Conservation (phyloP, 1,140 invertebrate genomes). For the Pseudomyrmex flavicornis region DNA sequence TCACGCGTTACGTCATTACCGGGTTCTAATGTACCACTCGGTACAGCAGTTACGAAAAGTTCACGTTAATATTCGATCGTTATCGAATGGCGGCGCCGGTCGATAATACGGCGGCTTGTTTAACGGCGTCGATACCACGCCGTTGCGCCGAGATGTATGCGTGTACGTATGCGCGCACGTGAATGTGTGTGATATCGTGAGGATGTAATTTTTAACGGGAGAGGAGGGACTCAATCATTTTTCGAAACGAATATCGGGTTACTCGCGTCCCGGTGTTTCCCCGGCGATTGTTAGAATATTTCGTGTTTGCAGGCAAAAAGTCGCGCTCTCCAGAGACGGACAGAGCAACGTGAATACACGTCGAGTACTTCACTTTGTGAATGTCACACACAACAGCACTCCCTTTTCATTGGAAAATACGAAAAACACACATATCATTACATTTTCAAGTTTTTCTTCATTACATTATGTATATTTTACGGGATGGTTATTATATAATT, state of each 20-base stretch:
- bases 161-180: too few species aligned
- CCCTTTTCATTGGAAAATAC: background rate
- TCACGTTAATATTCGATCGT: constrained; percentile 37
- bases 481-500: too few species aligned
- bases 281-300: constrained; percentile 50
- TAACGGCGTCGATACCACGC: constrained; percentile 25
- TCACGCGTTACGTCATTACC: background rate
- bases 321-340: constrained; percentile 29
- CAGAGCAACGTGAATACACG: background rate
- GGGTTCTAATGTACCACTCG: background rate
- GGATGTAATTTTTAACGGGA: constrained; percentile 50
- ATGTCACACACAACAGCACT: background rate
- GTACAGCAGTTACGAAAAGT: background rate
- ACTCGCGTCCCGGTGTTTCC: constrained; percentile 20
- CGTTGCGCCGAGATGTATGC: background rate
- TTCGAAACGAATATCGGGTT: constrained; percentile 51
- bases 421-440: constrained; percentile 4
- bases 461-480: constrained; percentile 5
- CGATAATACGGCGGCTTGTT: constrained; percentile 34
- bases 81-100: constrained; percentile 27
- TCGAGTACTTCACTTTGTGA: constrained; percentile 9
- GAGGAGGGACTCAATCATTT: constrained; percentile 41
- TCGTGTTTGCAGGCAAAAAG: constrained; percentile 34
- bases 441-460: constrained; percentile 19
- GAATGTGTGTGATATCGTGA: constrained; percentile 8